Conservation (phyloP, 1,140 invertebrate genomes). For the Solenopsis fugax region DNA sequence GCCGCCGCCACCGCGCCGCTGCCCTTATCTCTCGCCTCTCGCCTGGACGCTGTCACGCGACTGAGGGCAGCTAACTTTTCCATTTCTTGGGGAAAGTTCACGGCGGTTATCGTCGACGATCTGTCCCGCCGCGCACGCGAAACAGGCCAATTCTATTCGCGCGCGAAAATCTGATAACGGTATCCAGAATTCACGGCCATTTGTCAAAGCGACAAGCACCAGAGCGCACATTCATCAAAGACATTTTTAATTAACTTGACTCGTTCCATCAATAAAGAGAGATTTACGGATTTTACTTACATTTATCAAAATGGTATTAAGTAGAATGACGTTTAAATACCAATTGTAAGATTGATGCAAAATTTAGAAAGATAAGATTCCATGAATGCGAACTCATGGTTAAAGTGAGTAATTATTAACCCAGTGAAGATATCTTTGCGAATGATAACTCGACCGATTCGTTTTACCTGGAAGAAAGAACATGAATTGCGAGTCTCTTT, state of each 20-base stretch:
- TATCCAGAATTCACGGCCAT: slow-evolving; percentile 25
- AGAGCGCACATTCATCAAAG: slow-evolving; percentile 6
- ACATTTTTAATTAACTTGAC: slow-evolving; percentile 21
- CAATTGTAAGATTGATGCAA: background rate
- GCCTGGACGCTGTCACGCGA: slow-evolving; percentile 43
- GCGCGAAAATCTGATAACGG: slow-evolving; percentile 40
- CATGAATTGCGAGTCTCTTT: slow-evolving; percentile 5
- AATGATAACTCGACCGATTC: background rate
- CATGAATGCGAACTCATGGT: background rate
- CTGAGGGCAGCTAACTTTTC: slow-evolving; percentile 47
- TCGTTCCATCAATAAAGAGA: too few species aligned
- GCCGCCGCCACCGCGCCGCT: background rate
- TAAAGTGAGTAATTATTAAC: background rate
- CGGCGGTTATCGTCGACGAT: slow-evolving; percentile 46
- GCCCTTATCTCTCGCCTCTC: slow-evolving; percentile 33
- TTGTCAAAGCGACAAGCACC: slow-evolving; percentile 35
- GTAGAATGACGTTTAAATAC: slow-evolving; percentile 15
- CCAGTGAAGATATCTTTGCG: background rate
- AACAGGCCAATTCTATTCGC: slow-evolving; percentile 26
- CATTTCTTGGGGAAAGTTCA: slow-evolving; percentile 55
- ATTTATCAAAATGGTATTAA: slow-evolving; percentile 9
- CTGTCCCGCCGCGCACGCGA: slow-evolving; percentile 22
- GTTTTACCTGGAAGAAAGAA: background rate
- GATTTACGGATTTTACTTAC: background rate
- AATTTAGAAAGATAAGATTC: background rate